These are phyloP conservation scores for Erebia aethiops DNA, from an alignment of 2,888 invertebrate species.

Conservation along the genomic window DNA sequence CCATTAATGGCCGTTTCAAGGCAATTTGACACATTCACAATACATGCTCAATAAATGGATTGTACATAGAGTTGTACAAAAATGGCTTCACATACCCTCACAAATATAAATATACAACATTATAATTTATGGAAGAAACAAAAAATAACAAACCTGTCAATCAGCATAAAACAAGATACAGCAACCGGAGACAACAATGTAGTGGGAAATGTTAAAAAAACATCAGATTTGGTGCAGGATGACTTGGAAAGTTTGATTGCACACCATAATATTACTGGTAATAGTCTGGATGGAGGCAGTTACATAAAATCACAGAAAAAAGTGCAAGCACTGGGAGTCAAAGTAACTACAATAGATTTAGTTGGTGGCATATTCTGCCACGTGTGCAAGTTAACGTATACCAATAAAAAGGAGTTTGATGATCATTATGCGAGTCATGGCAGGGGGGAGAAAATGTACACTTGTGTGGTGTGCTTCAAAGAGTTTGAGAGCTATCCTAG, in stretches of 20 bases:
- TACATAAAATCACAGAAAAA: background rate
- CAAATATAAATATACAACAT: conserved; percentile 22
- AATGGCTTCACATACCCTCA: conserved; percentile 57
- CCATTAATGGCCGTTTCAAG: conserved; percentile 56
- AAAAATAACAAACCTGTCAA: background rate
- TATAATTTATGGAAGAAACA: background rate
- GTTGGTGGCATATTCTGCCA: conserved; percentile 83
- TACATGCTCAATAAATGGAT: conserved; percentile 65
- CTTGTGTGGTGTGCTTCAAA: conserved; percentile 82
- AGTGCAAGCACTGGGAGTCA: conserved; percentile 39
- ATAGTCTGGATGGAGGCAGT: background rate
- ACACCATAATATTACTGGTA: background rate
- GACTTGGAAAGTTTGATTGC: background rate
- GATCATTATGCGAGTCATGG: conserved; percentile 77
- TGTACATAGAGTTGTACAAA: conserved; percentile 55
- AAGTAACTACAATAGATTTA: conserved; percentile 68
- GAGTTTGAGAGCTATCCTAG: conserved; percentile 80
- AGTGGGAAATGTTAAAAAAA: background rate
- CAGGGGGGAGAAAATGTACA: conserved; percentile 67
- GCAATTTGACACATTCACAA: conserved; percentile 58
- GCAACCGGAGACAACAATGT: background rate
- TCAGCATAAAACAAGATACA: background rate
- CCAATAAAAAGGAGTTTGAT: conserved; percentile 80
- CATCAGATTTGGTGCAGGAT: background rate
- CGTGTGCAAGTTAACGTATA: conserved; percentile 77